Percentiles rank a stretch among this genome's conserved stretches.
These are phyloP conservation scores for Pristis pectinata DNA, from an alignment of 2,797 vertebrate species.

Conservation along the genomic window DNA sequence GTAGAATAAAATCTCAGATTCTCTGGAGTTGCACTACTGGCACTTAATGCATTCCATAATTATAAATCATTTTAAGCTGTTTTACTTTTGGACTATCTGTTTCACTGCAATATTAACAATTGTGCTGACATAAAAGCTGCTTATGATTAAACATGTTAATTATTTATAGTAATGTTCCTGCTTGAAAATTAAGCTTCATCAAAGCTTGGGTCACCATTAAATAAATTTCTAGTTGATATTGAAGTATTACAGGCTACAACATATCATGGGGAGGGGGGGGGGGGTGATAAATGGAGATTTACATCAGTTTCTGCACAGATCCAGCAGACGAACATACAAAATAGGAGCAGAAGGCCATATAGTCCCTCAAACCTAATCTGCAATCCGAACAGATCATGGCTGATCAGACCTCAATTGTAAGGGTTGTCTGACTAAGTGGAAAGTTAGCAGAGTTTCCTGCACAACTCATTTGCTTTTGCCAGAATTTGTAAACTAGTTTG, in stretches of 20 bases:
- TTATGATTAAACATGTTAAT: neutral
- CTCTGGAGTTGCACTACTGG: neutral
- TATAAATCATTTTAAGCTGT: neutral
- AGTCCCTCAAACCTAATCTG: too few species aligned
- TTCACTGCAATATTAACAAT: neutral
- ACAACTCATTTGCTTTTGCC: neutral
- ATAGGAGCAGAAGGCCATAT: too few species aligned
- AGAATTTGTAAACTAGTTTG: neutral
- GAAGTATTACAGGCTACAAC: neutral
- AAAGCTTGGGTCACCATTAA: conserved; percentile 14
- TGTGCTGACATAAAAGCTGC: neutral
- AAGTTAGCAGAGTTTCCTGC: neutral
- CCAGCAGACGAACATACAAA: neutral
- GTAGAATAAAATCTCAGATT: neutral
- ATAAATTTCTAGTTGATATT: neutral
- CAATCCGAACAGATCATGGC: too few species aligned
- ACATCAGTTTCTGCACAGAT: neutral
- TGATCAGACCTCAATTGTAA: too few species aligned
- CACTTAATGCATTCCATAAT: neutral
- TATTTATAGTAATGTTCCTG: conserved; percentile 26
- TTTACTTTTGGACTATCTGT: neutral
- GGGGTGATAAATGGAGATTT: neutral
- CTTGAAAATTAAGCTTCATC: neutral
- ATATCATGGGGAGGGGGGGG: neutral
- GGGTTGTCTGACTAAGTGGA: too few species aligned